Evolutionary conservation across 2,888 invertebrate species (phyloP).

Genomic region (Acanthococcus lagerstroemiae): DNA sequence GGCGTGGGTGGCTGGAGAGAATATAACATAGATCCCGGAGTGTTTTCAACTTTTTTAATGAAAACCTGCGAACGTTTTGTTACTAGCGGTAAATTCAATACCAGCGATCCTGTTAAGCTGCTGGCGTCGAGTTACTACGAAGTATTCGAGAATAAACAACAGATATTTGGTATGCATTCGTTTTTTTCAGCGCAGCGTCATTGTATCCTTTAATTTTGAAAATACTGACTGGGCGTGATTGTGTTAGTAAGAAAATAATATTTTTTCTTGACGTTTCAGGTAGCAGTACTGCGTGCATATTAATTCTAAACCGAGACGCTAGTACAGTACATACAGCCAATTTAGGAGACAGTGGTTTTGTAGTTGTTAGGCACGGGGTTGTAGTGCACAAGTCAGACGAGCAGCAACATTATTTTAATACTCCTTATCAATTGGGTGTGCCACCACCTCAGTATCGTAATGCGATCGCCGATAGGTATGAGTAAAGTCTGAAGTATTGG

Average conservation of each 20-base stretch:
- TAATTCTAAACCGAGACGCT: slow-evolving; percentile 82
- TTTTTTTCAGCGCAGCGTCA: not conserved
- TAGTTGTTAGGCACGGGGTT: slow-evolving; percentile 76
- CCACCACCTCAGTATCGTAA: slow-evolving; percentile 83
- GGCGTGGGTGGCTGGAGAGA: slow-evolving; percentile 98
- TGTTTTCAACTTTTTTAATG: slow-evolving; percentile 91
- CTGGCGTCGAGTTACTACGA: slow-evolving; percentile 87
- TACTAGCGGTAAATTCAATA: slow-evolving; percentile 74
- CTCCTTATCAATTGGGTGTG: slow-evolving; percentile 91
- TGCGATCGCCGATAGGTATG: slow-evolving; percentile 74
- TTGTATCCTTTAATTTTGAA: no score
- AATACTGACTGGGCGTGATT: not conserved
- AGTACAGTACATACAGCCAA: slow-evolving; percentile 89
- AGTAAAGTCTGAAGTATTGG: not conserved
- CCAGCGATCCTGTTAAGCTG: slow-evolving; percentile 76
- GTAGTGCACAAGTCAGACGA: slow-evolving; percentile 89
- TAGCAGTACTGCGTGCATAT: slow-evolving; percentile 95
- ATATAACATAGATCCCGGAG: slow-evolving; percentile 94
- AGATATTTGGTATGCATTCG: slow-evolving; percentile 63
- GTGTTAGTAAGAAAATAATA: not conserved
- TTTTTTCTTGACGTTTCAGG: slow-evolving; percentile 49
- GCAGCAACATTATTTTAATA: slow-evolving; percentile 98
- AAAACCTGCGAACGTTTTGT: slow-evolving; percentile 87
- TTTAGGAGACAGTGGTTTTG: slow-evolving; percentile 97
- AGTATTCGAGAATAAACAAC: slow-evolving; percentile 80